These are phyloP conservation scores for Indicator maculatus DNA, from an alignment of 2,113 vertebrate genomes.

Conservation along the genomic window DNA sequence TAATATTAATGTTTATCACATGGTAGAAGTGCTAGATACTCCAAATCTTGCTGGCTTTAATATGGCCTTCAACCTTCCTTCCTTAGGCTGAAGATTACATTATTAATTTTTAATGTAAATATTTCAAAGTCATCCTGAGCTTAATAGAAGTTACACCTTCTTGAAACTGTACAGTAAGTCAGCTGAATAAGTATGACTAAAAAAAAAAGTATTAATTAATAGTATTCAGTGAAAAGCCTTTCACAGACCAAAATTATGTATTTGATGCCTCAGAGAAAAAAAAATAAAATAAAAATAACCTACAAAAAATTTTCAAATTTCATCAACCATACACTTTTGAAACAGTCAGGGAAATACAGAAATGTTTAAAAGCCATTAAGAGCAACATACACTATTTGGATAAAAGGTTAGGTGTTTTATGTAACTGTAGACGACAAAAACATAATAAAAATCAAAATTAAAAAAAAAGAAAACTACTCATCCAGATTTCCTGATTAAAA, in stretches of 20 bases:
- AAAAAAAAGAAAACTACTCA: neutral
- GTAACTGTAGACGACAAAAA: neutral
- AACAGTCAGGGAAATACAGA: neutral
- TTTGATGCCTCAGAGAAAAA: neutral
- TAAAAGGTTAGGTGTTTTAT: neutral
- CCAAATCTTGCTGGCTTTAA: neutral
- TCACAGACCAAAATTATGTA: neutral
- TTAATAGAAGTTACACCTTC: slow-evolving; percentile 31
- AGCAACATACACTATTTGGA: neutral
- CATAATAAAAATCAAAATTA: neutral
- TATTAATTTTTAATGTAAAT: neutral
- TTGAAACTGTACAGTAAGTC: slow-evolving; percentile 45
- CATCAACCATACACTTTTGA: neutral
- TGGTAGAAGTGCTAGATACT: neutral
- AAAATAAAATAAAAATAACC: neutral
- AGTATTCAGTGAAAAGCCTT: slow-evolving; percentile 23
- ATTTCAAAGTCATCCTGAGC: neutral
- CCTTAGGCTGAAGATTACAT: neutral
- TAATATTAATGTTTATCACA: neutral
- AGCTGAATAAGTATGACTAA: neutral
- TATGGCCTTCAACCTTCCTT: neutral
- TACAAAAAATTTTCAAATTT: neutral
- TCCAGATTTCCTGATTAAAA: neutral
- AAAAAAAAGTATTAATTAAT: neutral
- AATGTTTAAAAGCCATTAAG: neutral